Evolutionary conservation across 2,888 invertebrate species (phyloP), one percentile per base, ranked within the genome.

Genomic region (Dione vanillae): DNA sequence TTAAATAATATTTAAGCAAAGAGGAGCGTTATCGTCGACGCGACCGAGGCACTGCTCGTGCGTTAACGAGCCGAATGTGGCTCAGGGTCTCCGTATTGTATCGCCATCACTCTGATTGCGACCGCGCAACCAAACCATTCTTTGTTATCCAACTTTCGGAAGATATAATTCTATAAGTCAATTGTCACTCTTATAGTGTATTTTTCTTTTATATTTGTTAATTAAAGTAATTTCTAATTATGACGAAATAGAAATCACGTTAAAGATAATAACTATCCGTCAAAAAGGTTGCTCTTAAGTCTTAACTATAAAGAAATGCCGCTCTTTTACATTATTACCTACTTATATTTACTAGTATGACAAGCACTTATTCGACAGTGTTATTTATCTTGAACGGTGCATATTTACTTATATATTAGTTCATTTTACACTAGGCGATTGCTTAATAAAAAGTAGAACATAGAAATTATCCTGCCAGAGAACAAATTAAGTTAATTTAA

Each of bases 41-140:
- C 61, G 61, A 47, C 40, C 64, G 69, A 45, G 54, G 73, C 70
- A 71, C 65, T 65, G 47, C 12, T 72, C 67, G 70, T 67, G 67
- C 69, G 72, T 72, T 79, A 79, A 78, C 78, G 77, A 78, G 74
- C 73, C 75, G 72, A 82, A 87, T 85, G 79, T 87, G 82, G 85
- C 76, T 86, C 86, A 85, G 81, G 86, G 87, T 81, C 85, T 80
- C 73, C 43, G 74, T 74, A 82, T 83, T 84, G 84, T 85, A 76
- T 79, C 73, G 76, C 76, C 74, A 77, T 72, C 65, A 73, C 72
- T 76, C 74, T 68, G 75, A 82, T 82, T 83, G 80, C 80, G 76
- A 73, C 75, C 76, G 78, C 76, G 73, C 74, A 75, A 76, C 78
- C 80, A 78, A 78, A 78, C 80, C 79, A 79, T 74, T 75, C 78